Evolutionary conservation across 2,797 vertebrate genomes (phyloP).

Genomic region (Naso thynnoides): DNA sequence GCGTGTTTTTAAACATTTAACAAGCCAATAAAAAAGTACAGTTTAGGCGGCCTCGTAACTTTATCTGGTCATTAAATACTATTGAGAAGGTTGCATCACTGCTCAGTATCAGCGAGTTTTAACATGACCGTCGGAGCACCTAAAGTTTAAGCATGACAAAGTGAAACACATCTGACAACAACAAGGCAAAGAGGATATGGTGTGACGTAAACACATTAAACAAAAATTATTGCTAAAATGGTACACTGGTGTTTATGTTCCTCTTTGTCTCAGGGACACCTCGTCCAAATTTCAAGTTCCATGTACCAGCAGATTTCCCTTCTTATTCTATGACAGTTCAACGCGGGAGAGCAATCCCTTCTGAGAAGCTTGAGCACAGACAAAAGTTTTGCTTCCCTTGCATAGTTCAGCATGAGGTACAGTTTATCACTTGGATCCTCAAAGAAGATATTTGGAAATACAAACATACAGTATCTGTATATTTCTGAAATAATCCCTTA

Average conservation of each 20-base stretch:
- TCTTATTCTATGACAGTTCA: conserved; percentile 13
- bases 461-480: not conserved
- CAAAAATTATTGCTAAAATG: conserved; percentile 38
- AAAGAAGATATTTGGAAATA: conserved; percentile 16
- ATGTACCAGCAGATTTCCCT: conserved; percentile 18
- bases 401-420: conserved; percentile 60
- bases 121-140: not conserved
- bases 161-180: conserved; percentile 13
- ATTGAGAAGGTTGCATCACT: not conserved
- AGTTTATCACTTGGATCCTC: conserved; percentile 11
- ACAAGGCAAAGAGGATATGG: conserved; percentile 13
- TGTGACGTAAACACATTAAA: conserved; percentile 11
- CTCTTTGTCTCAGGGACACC: conserved; percentile 1
- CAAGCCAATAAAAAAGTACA: not conserved
- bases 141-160: conserved; percentile 6
- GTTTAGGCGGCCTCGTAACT: not conserved
- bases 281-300: conserved; percentile 1
- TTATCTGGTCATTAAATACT: not conserved
- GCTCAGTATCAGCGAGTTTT: not conserved
- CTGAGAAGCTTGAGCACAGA: not conserved
- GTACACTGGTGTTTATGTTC: conserved; percentile 5
- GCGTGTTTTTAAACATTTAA: not conserved
- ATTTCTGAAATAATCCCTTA: conserved; percentile 28
- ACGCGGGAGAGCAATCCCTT: not conserved
- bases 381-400: conserved; percentile 40